Evolutionary conservation across 2,113 vertebrate species (phyloP), one percentile per base, ranked within the genome.

Genomic region (Heteronetta atricapilla): DNA sequence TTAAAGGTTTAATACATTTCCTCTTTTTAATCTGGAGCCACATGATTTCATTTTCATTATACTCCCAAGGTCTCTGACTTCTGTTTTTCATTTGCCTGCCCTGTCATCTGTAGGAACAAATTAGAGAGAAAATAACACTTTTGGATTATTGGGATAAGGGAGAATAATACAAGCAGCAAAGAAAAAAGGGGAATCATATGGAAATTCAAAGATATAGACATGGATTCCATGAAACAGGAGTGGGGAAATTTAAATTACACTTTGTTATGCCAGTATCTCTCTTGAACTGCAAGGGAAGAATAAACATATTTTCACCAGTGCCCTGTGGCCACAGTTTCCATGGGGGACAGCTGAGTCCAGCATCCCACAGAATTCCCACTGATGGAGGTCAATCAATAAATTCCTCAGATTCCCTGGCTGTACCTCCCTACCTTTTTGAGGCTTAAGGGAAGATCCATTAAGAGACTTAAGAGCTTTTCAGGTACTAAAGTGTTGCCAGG

Each of bases 1-100:
- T 95, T 94, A 94, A 94, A 95, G 95, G 89, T 97, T 97, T 97
- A 96, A 94, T 94, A 96, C 23, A 0, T 94, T 96, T 96, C 82
- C 68, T 95, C 63, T 84, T 92, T 96, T 88, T 95, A 97, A 97
- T 97, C 95, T 96, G 89, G 91, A 95, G 74, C 60, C 88, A 44
- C 31, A 80, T 75, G 62, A 96, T 89, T 91, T 94, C 77, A 73
- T 93, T 97, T 96, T 90, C 85, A 86, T 97, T 95, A 66, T 94
- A 85, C 88, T 97, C 82, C 86, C 87, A 94, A 94, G 86, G 92
- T 93, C 92, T 96, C 88, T 75, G 84, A 95, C 80, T 96, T 95
- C 80, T 95, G 93, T 73, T 96, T 94, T 93, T 13, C 11, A 86
- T 94, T 92, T 92, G 70, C 69, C 69, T 88, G 68, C 69, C 34